A percentile compares a stretch with the other conserved stretches of the same genome.
Conservation (phyloP, 2,797 vertebrate species). For the Paramormyrops hopkinsi region DNA sequence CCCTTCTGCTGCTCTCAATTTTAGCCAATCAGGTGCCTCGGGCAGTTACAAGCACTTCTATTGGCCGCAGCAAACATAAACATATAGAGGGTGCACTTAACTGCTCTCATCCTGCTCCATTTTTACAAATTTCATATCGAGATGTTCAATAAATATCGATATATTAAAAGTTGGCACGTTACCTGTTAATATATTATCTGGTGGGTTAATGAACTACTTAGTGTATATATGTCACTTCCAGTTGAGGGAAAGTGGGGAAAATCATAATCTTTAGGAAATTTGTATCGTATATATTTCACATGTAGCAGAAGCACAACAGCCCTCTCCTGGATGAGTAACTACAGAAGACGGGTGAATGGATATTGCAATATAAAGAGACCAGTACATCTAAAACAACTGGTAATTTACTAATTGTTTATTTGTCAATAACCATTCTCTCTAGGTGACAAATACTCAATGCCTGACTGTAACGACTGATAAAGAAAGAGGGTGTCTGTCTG, state of each 20-base stretch:
- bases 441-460: background rate
- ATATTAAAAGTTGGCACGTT: background rate
- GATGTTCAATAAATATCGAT: background rate
- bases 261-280: background rate
- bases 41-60: background rate
- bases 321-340: background rate
- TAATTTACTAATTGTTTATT: background rate
- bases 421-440: background rate
- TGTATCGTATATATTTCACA: background rate
- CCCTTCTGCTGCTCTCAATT: slow-evolving; percentile 11
- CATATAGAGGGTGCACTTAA: background rate
- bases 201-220: background rate
- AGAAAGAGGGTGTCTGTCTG: background rate
- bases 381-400: background rate
- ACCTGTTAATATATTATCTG: background rate
- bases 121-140: background rate
- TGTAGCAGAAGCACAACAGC: background rate
- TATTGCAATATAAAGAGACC: background rate
- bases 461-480: background rate
- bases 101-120: background rate
- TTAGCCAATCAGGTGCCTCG: background rate
- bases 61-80: background rate
- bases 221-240: background rate
- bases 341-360: background rate
- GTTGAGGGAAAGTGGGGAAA: background rate